A percentile compares a stretch with the other conserved stretches of the same genome.
These are phyloP conservation scores for Trichogramma evanescens DNA, from an alignment of 2,888 invertebrate genomes.

Conservation along the genomic window DNA sequence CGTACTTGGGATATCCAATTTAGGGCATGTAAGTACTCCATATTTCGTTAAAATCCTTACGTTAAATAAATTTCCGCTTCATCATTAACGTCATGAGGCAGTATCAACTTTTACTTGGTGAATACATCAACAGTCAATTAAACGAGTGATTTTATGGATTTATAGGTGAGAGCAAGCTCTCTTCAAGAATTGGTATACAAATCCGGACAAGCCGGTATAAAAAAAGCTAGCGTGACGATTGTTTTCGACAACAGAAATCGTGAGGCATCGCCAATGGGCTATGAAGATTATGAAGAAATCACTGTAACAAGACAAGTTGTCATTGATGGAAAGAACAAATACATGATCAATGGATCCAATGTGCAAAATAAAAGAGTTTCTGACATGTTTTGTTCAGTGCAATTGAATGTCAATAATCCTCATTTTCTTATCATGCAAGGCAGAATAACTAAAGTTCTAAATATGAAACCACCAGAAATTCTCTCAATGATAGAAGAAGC, in stretches of 20 bases:
- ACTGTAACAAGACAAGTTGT: slow-evolving; percentile 85
- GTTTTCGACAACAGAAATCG: slow-evolving; percentile 87
- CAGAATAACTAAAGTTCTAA: slow-evolving; percentile 94
- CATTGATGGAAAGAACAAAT: slow-evolving; percentile 85
- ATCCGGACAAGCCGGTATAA: slow-evolving; percentile 92
- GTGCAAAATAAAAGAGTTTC: slow-evolving; percentile 85
- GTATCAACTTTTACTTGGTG: background rate
- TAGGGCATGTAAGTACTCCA: slow-evolving; percentile 69
- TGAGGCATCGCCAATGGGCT: slow-evolving; percentile 79
- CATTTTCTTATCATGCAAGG: slow-evolving; percentile 99
- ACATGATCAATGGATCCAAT: slow-evolving; percentile 85
- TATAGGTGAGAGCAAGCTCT: slow-evolving; percentile 79
- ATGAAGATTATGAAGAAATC: slow-evolving; percentile 84
- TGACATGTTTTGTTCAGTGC: slow-evolving; percentile 93
- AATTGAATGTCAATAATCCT: slow-evolving; percentile 97
- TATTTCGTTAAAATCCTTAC: slow-evolving; percentile 11
- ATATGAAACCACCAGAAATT: slow-evolving; percentile 97
- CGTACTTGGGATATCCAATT: slow-evolving; percentile 88
- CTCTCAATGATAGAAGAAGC: slow-evolving; percentile 98
- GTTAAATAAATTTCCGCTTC: background rate
- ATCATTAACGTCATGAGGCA: background rate
- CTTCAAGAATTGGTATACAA: slow-evolving; percentile 96
- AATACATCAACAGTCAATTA: background rate
- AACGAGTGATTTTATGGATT: background rate
- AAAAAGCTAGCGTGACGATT: slow-evolving; percentile 91